Evolutionary conservation across 2,888 invertebrate genomes (phyloP).

Genomic region (Sturmia bella): DNA sequence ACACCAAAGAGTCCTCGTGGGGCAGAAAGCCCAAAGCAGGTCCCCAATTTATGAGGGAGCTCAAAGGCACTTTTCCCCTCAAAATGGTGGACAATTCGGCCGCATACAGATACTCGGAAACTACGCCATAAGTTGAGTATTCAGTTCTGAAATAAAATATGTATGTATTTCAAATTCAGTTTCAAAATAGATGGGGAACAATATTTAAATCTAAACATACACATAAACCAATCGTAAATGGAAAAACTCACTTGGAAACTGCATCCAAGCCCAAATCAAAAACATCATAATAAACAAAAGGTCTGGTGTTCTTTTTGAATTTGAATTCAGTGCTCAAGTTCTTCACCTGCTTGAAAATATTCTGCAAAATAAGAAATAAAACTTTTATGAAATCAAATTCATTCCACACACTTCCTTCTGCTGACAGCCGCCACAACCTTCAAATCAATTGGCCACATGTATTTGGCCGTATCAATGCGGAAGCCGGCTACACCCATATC

Average conservation of each 20-base stretch:
- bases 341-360: conserved; percentile 83
- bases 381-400: neutral
- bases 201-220: too few species aligned
- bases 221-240: neutral
- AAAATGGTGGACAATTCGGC: conserved; percentile 78
- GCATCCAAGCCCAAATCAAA: conserved; percentile 82
- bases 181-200: too few species aligned
- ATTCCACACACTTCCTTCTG: neutral
- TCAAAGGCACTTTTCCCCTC: conserved; percentile 83
- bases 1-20: conserved; percentile 85
- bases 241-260: conserved; percentile 73
- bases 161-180: too few species aligned
- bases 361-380: conserved; percentile 57
- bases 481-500: conserved; percentile 91
- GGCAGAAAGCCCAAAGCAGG: conserved; percentile 85
- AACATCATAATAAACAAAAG: conserved; percentile 84
- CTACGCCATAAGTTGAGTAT: conserved; percentile 84
- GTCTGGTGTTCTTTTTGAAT: conserved; percentile 82
- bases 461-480: conserved; percentile 89
- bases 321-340: conserved; percentile 82
- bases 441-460: conserved; percentile 90
- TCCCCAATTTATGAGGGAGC: conserved; percentile 80
- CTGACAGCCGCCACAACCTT: conserved; percentile 74
- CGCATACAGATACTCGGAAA: conserved; percentile 87
- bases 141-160: conserved; percentile 80